Evolutionary conservation across 2,113 vertebrate species (phyloP).

Genomic region (Terrapene triunguis): DNA sequence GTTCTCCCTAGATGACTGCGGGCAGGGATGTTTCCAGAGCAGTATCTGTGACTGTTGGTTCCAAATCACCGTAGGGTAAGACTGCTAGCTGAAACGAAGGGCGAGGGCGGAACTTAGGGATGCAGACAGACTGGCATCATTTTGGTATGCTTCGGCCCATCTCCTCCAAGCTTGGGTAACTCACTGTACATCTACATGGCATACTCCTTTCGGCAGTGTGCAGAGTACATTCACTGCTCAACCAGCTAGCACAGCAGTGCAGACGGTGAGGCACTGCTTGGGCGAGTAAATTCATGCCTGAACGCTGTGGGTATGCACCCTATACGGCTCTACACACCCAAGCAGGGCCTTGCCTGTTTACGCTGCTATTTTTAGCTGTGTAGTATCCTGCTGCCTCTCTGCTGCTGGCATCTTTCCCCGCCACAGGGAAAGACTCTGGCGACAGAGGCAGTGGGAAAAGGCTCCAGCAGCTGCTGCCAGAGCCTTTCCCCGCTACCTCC

Average conservation of each 20-base stretch:
- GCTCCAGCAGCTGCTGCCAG: no score
- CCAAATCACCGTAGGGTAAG: background rate
- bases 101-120: background rate
- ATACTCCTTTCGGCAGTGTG: no score
- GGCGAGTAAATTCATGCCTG: background rate
- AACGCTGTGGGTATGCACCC: background rate
- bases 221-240: background rate
- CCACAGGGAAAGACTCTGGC: no score
- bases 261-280: background rate
- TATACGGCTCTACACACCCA: background rate
- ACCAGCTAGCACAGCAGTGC: background rate
- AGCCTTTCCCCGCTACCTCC: no score
- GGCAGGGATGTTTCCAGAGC: background rate
- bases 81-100: accelerated
- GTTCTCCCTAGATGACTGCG: background rate
- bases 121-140: background rate
- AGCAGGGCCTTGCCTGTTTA: background rate
- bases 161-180: background rate
- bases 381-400: no score
- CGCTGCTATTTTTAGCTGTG: background rate
- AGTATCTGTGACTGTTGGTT: background rate
- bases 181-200: background rate
- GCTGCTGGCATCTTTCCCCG: no score
- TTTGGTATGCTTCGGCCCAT: background rate
- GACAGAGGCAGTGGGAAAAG: no score